Evolutionary conservation across 2,888 invertebrate species (phyloP), one percentile per base, ranked within the genome.

Genomic region (Heteromurus nitidus): DNA sequence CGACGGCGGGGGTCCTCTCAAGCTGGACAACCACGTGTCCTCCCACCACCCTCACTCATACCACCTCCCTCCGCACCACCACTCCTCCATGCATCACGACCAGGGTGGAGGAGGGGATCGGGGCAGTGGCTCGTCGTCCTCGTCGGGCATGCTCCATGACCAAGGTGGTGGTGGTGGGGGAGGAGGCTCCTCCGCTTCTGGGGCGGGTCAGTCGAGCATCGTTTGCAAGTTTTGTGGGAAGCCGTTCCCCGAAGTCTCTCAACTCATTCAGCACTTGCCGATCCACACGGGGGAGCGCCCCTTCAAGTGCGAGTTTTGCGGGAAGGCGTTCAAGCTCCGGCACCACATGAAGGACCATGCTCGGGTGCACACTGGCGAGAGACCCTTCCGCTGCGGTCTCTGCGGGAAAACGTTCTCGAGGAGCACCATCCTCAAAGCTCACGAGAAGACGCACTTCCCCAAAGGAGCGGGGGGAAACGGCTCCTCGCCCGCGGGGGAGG

Each of bases 281-380:
- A 95, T 94, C 86, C 96, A 96, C 90, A 96, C 96, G 80, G 96
- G 96, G 86, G 96, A 96, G 89, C 91, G 96, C 88, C 96, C 96
- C 81, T 96, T 96, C 91, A 96, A 95, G 91, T 96, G 96, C 91
- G 96, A 96, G 90, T 96, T 95, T 91, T 96, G 96, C 90, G 96
- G 96, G 86, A 96, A 96, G 91, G 96, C 96, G 88, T 96, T 96
- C 92, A 96, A 96, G 90, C 91, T 96, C 89, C 92, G 96, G 85
- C 96, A 96, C 90, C 96, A 96, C 91, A 96, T 96, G 96, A 96
- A 96, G 91, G 96, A 96, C 91, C 96, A 96, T 90, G 96, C 95
- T 91, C 93, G 96, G 88, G 96, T 96, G 85, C 96, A 96, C 90
- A 96, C 96, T 88, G 96, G 96, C 87, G 96, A 96, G 90, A 92